phyloP scores from a whole-genome alignment of 2,797 vertebrate genomes.

The Erpetoichthys calabaricus region DNA sequence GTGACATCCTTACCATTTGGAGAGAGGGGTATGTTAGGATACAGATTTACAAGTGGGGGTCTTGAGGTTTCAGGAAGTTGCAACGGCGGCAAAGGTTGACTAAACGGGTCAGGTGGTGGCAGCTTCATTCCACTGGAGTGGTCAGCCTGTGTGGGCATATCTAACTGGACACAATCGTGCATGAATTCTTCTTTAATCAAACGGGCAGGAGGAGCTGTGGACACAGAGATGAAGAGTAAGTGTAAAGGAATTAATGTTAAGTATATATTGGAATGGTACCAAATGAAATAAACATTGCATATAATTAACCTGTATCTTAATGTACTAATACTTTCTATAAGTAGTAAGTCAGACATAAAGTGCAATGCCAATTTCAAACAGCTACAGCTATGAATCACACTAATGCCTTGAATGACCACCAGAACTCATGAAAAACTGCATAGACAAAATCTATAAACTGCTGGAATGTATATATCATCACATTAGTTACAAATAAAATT shows the following conservation, averaged over 20 bases:
- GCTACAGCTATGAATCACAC: too few relatives aligned
- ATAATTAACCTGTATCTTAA: background rate
- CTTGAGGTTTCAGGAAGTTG: constrained; percentile 10
- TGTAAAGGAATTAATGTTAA: background rate
- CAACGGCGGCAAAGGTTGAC: constrained; percentile 10
- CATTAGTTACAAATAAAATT: too few relatives aligned
- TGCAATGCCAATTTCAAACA: too few relatives aligned
- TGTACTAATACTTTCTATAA: background rate
- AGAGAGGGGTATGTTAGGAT: constrained; percentile 29
- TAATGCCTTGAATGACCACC: too few relatives aligned
- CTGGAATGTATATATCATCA: too few relatives aligned
- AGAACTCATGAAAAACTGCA: too few relatives aligned
- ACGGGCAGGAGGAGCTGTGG: constrained; percentile 25
- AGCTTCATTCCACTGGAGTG: constrained; percentile 33
- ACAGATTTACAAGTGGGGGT: constrained; percentile 3
- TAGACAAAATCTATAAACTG: too few relatives aligned
- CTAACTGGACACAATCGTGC: constrained; percentile 57
- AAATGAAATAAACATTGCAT: background rate
- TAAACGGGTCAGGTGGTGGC: constrained; percentile 31
- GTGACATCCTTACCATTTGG: constrained; percentile 32
- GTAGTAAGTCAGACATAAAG: background rate
- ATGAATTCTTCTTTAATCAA: constrained; percentile 61
- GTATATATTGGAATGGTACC: background rate
- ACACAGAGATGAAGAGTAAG: background rate
- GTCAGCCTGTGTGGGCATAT: constrained; percentile 37